These are phyloP conservation scores for Drosophila jambulina DNA, from an alignment of 1,140 invertebrate species.

Conservation along the genomic window DNA sequence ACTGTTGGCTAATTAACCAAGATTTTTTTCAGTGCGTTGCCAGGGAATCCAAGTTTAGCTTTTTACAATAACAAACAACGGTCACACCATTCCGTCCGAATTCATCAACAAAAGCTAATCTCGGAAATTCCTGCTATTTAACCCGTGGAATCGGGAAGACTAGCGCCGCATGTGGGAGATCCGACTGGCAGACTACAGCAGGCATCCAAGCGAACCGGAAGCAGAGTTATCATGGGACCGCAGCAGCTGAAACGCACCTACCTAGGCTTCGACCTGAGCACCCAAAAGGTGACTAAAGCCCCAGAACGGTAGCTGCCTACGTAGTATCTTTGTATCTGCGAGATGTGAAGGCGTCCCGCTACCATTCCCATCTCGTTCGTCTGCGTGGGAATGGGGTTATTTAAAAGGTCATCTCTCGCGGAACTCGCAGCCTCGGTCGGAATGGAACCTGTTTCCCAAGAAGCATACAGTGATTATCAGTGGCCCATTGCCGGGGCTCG, in stretches of 20 bases:
- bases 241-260: constrained; percentile 85
- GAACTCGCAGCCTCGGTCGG: constrained; percentile 7
- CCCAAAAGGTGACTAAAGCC: constrained; percentile 89
- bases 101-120: constrained; percentile 32
- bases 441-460: constrained; percentile 17
- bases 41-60: neutral
- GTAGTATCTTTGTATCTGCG: constrained; percentile 33
- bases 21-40: neutral
- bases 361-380: neutral
- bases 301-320: constrained; percentile 51
- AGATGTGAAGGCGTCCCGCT: constrained; percentile 13
- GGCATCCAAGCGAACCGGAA: constrained; percentile 11
- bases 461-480: constrained; percentile 28
- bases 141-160: constrained; percentile 4
- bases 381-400: constrained; percentile 32
- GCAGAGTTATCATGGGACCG: constrained; percentile 51
- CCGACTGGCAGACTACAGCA: constrained; percentile 11
- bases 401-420: constrained; percentile 35
- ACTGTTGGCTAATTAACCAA: too few species aligned
- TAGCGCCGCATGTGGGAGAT: constrained; percentile 17
- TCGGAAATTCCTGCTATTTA: constrained; percentile 3
- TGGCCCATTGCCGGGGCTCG: constrained; percentile 8
- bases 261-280: constrained; percentile 92
- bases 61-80: neutral
- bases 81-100: constrained; percentile 15